These are phyloP conservation scores for Osmerus eperlanus DNA, from an alignment of 2,113 vertebrate species.

Conservation along the genomic window DNA sequence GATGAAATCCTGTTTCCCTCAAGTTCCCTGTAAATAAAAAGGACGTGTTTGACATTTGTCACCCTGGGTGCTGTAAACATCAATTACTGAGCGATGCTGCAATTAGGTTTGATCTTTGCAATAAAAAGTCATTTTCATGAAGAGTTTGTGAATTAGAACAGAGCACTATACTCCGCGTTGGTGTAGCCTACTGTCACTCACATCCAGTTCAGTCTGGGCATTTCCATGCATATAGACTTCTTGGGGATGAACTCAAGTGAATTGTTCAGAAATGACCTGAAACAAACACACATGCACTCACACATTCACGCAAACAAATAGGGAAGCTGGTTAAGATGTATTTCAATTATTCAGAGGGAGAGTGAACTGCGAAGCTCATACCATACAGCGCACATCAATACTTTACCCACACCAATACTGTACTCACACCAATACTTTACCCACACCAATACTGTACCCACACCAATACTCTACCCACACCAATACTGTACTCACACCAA, in stretches of 20 bases:
- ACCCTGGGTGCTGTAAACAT: no score
- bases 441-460: no score
- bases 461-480: no score
- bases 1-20: slow-evolving; percentile 59
- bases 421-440: no score
- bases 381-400: no score
- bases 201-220: slow-evolving; percentile 65
- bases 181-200: slow-evolving; percentile 38
- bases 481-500: no score
- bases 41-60: background rate
- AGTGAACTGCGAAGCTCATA: no score
- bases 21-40: slow-evolving; percentile 55
- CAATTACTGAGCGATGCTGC: no score
- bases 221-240: slow-evolving; percentile 52
- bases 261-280: slow-evolving; percentile 64
- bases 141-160: background rate
- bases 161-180: background rate
- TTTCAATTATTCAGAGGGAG: no score
- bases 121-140: background rate
- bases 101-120: no score
- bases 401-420: slow-evolving; percentile 51
- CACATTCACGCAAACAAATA: slow-evolving; percentile 24
- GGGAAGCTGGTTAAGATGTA: background rate
- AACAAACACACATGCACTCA: slow-evolving; percentile 1
- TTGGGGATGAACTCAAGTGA: slow-evolving; percentile 51